These are phyloP conservation scores for Saguinus imperator DNA, from an alignment of 2,113 vertebrate species.

Conservation along the genomic window DNA sequence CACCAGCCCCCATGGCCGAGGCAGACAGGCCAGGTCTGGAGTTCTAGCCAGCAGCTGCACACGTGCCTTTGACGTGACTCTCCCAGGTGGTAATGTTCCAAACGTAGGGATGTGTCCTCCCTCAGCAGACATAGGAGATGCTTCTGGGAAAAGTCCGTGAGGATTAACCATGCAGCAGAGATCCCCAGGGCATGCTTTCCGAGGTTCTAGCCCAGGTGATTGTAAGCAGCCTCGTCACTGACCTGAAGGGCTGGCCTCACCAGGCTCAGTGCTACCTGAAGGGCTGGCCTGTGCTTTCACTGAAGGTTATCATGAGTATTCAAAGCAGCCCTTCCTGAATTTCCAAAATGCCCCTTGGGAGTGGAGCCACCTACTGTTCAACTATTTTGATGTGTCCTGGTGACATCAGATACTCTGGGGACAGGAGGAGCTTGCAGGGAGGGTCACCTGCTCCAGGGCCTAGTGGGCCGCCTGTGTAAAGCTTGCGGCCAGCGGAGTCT, in stretches of 20 bases:
- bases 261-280: accelerated
- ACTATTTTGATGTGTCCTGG: too few species aligned
- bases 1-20: accelerated
- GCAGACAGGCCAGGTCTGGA: accelerated
- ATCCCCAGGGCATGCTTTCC: accelerated
- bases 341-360: background rate
- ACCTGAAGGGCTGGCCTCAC: accelerated
- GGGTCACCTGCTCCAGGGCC: background rate
- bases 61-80: accelerated
- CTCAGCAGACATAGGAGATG: accelerated
- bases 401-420: background rate
- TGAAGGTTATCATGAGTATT: accelerated
- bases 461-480: accelerated
- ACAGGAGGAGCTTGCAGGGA: background rate
- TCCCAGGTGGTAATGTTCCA: background rate
- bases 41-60: accelerated
- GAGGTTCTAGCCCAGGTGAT: accelerated
- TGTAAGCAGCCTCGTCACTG: accelerated
- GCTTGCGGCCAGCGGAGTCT: background rate
- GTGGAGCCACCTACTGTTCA: background rate
- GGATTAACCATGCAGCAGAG: accelerated
- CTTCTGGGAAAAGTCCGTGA: background rate
- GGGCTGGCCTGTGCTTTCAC: accelerated
- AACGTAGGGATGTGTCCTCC: accelerated
- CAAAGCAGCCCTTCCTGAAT: background rate